Evolutionary conservation across 2,113 vertebrate species (phyloP), one percentile per base, ranked within the genome.

Genomic region (Talpa occidentalis): DNA sequence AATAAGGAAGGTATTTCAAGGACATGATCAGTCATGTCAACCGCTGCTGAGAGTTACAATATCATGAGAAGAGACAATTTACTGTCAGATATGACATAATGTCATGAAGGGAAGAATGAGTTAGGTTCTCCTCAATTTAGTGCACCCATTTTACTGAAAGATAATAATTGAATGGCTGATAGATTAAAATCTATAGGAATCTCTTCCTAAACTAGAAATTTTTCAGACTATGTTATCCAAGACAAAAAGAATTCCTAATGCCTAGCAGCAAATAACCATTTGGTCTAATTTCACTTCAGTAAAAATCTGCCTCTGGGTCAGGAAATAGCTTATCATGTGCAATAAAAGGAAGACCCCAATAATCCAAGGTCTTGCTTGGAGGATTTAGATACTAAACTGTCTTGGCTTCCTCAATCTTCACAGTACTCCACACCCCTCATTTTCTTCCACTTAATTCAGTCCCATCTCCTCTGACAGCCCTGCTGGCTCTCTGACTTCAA

Each of bases 121-220:
- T 49, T 73, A 47, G 44, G 44, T 30, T 60, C 12, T 47, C 32
- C 26, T 87, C 56, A 86, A 47, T 76, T 76, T 4, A 24, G 26
- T n/a, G 12, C 26, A 83, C 47, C 37, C 8, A 44, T 74, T 60
- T 26, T 60, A 56, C 16, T 87, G 17, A 83, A 70, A 96, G 74
- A 78, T 11, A 59, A 47, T 88, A 83, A 88, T 3, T 66, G n/a
- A 44, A 35, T 64, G 21, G 19, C 35, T 90, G 35, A 83, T 10
- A 70, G 19, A 72, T 64, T 83, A 84, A 95, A 96, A 95, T 84
- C 22, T 32, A 70, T 24, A 88, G 74, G 52, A 79, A 93, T 32
- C 62, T 78, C 32, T 77, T 80, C 80, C 10, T 81, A 81, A 96
- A 80, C 74, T 3, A 47, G 12, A 91, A 91, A 89, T 81, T 14